Evolutionary conservation across 2,888 invertebrate species (phyloP), one percentile per base, ranked within the genome.

Genomic region (Parnassius glacialis): DNA sequence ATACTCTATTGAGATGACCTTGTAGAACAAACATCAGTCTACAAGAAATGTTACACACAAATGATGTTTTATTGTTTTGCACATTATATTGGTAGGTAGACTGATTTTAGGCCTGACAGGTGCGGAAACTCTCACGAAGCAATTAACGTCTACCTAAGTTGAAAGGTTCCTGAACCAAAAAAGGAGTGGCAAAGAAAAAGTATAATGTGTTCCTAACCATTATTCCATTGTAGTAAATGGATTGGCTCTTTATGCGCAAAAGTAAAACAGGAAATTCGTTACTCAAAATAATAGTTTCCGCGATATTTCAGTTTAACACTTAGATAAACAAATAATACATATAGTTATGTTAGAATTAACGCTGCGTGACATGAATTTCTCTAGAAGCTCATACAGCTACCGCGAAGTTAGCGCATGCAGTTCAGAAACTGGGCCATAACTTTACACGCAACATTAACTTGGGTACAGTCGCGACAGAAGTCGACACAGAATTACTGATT

Each of bases 381-480:
- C 73, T 71, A 79, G 79, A 73, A 83, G 74, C 74, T 80, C 80
- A 75, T 79, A 76, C 71, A 77, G 74, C 74, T 73, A 70, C 70
- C 71, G 76, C 78, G 77, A 79, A 83, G 83, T 85, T 82, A 78
- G 84, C 73, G 83, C 82, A 80, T 84, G 85, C 83, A 87, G 81
- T 81, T 72, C 75, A 69, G 77, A 75, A 81, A 84, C 82, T 80
- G 78, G 80, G 79, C 83, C 78, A 83, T 88, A 86, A 88, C 83
- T 90, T 85, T 78, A 82, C 86, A 88, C 85, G 87, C 87, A 83
- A 90, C 89, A 89, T 90, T 90, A 88, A 89, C 79, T 84, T 80
- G 76, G 79, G 78, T 77, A 76, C 79, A 79, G 80, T 78, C 80
- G 81, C 83, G 82, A 83, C 81, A 79, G 74, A 72, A 77, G 71